Conservation (phyloP, 2,113 vertebrate genomes). For the Eira barbara region DNA sequence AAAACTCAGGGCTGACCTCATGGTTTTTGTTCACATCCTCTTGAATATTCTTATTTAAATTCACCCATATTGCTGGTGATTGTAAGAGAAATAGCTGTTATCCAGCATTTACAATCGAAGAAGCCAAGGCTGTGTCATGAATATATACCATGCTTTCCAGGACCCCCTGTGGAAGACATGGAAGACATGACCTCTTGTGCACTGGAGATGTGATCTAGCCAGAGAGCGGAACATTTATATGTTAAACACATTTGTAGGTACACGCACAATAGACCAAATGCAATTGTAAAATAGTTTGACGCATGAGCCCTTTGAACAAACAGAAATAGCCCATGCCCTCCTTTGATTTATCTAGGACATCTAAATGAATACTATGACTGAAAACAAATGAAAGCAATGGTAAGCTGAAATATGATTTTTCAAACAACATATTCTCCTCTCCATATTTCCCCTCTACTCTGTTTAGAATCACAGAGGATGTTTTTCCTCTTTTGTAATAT, state of each 20-base stretch:
- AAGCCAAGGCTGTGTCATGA: background rate
- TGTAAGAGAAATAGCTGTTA: too few species aligned
- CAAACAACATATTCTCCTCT: background rate
- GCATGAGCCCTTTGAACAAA: background rate
- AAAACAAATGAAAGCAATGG: background rate
- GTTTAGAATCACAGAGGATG: background rate
- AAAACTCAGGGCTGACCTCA: background rate
- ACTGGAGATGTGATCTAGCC: background rate
- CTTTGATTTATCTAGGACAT: background rate
- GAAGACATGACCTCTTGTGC: background rate
- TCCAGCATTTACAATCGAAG: background rate
- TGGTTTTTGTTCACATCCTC: background rate
- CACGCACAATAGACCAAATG: background rate
- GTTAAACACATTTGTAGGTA: background rate
- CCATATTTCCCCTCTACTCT: background rate
- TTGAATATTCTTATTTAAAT: background rate
- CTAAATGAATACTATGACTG: background rate
- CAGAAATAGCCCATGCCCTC: background rate
- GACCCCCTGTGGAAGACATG: background rate
- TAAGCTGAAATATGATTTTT: background rate
- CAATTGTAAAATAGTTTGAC: background rate
- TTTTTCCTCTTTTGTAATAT: background rate
- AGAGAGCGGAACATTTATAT: background rate
- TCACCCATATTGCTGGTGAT: background rate
- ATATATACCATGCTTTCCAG: background rate